phyloP scores from a whole-genome alignment of 2,797 vertebrate genomes.

The Taenioides sp. region DNA sequence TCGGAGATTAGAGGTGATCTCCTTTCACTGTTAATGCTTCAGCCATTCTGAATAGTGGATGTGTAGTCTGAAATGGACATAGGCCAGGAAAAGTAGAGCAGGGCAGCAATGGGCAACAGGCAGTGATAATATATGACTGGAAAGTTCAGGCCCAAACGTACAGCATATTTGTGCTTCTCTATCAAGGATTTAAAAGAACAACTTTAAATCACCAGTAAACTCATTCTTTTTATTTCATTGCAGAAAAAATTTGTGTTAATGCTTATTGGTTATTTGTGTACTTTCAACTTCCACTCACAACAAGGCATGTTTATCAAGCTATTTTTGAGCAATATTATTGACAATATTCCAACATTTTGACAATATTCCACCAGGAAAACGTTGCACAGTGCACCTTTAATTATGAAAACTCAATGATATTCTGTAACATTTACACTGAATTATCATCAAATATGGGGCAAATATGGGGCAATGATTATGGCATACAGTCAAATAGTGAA shows the following conservation, averaged over 20 bases:
- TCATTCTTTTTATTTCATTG: background rate
- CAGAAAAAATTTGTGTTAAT: too few species aligned
- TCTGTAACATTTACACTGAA: too few species aligned
- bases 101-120: constrained; percentile 41
- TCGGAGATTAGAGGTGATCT: constrained; percentile 64
- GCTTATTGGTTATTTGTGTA: too few species aligned
- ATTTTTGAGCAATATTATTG: too few species aligned
- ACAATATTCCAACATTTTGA: too few species aligned
- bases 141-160: constrained; percentile 43
- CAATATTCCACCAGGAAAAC: background rate
- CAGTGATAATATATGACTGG: constrained; percentile 48
- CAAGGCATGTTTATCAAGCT: background rate
- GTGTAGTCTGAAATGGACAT: constrained; percentile 54
- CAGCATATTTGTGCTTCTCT: constrained; percentile 35
- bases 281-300: too few species aligned
- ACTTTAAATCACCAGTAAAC: background rate
- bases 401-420: background rate
- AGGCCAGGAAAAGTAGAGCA: constrained; percentile 48
- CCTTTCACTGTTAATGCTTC: constrained; percentile 59
- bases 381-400: background rate
- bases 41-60: constrained; percentile 52
- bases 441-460: background rate
- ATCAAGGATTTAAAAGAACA: constrained; percentile 3
- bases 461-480: background rate
- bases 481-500: background rate